These are phyloP conservation scores for Hypena proboscidalis DNA, from an alignment of 2,888 invertebrate species.

Conservation along the genomic window DNA sequence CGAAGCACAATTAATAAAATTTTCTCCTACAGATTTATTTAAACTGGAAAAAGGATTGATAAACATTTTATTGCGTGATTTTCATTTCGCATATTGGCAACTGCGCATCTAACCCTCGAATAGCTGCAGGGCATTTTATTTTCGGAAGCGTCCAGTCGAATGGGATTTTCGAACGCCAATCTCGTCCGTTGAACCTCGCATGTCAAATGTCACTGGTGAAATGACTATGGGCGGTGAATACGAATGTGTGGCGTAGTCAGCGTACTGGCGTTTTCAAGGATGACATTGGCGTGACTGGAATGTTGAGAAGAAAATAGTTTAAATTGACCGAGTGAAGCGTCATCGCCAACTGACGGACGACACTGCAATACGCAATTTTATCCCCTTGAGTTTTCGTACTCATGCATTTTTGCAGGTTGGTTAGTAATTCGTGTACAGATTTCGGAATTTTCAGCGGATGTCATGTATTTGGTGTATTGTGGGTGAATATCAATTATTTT, in stretches of 20 bases:
- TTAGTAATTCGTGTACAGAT: too few species aligned
- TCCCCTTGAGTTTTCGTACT: neutral
- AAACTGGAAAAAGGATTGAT: too few species aligned
- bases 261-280: constrained; percentile 49
- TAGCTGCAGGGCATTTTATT: neutral
- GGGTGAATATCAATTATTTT: too few species aligned
- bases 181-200: constrained; percentile 52
- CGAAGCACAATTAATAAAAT: too few species aligned
- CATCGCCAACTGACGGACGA: constrained; percentile 14
- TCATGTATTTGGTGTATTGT: too few species aligned
- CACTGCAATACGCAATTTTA: neutral
- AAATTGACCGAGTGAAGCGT: neutral
- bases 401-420: neutral
- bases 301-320: constrained; percentile 35
- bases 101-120: neutral
- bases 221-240: constrained; percentile 59
- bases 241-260: constrained; percentile 50
- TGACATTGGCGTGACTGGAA: constrained; percentile 71
- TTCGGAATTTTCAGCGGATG: too few species aligned
- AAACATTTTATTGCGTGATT: too few species aligned
- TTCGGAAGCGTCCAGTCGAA: constrained; percentile 11
- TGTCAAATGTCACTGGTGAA: constrained; percentile 66
- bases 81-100: too few species aligned
- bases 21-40: too few species aligned
- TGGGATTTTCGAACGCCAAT: constrained; percentile 34